Evolutionary conservation across 2,797 vertebrate species (phyloP), one percentile per base, ranked within the genome.

Genomic region (Echeneis naucrates): DNA sequence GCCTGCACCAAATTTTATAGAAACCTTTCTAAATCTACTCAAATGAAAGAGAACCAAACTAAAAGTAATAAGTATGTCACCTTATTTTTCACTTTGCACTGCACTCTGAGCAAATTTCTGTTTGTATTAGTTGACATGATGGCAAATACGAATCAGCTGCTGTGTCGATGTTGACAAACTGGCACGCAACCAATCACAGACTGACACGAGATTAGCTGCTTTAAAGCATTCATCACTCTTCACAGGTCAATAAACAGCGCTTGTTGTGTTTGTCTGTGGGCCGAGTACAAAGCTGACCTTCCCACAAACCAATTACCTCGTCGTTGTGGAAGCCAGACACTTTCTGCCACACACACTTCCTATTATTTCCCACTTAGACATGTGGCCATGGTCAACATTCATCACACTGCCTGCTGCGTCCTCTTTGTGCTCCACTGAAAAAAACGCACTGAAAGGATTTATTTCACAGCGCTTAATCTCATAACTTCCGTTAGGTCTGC

Each of bases 251-350:
- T 72, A 68, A 85, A 70, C 47, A n/a, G 30, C 35, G 48, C 55
- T 40, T 14, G 59, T 45, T 57, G 62, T 27, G 37, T 76, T 77
- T 75, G 40, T 67, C 64, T 27, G 21, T 42, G 73, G 17, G 70
- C 61, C 1, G 32, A 76, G 47, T 33, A 61, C 55, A 62, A 65
- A 69, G 68, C 53, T 64, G 80, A 81, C 75, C 67, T 84, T 79
- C 58, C 55, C 58, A 35, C 69, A 81, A 81, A 75, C 24, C 35
- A 71, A 76, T 72, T 74, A 74, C 62, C 37, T 57, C 35, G 54
- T 65, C 40, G 44, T 23, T 2, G 40, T 48, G 68, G 60, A 74
- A 68, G 64, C 45, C 66, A 13, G 64, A 37, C 8, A 23, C 60
- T 74, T 67, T 56, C 53, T 67, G 32, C 17, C 53, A 50, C 59